Conservation (phyloP, 1,140 invertebrate species). For the Hirudo medicinalis region DNA sequence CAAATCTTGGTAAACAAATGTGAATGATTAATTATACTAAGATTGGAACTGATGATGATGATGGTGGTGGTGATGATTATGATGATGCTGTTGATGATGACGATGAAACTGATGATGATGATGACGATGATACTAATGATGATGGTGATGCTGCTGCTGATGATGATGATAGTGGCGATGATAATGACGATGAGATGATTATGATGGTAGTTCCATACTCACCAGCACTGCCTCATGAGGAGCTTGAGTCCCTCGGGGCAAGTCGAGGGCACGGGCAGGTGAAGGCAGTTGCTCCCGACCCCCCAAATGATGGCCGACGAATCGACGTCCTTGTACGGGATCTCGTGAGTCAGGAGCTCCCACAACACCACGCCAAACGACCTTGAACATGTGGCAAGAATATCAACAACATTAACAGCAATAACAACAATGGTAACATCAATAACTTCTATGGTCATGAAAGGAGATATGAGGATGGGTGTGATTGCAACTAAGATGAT, state of each 20-base stretch:
- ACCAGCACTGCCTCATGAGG: conserved; percentile 79
- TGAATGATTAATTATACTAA: background rate
- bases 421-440: background rate
- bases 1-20: background rate
- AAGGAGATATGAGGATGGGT: no score
- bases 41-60: background rate
- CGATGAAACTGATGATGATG: background rate
- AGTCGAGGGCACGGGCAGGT: conserved; percentile 73
- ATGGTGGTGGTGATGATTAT: background rate
- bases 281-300: conserved; percentile 79
- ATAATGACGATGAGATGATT: background rate
- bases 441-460: background rate
- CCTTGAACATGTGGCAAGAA: conserved; percentile 39
- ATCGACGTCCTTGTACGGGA: conserved; percentile 90
- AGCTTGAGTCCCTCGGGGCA: conserved; percentile 65
- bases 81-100: background rate
- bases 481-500: no score
- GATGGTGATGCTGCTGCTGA: background rate
- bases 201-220: conserved; percentile 20
- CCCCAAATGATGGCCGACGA: conserved; percentile 94
- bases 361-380: conserved; percentile 92
- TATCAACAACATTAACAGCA: background rate
- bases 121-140: background rate
- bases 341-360: conserved; percentile 88
- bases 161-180: background rate